These are phyloP conservation scores for Dryomyza anilis DNA, from an alignment of 2,888 invertebrate genomes.

Conservation along the genomic window DNA sequence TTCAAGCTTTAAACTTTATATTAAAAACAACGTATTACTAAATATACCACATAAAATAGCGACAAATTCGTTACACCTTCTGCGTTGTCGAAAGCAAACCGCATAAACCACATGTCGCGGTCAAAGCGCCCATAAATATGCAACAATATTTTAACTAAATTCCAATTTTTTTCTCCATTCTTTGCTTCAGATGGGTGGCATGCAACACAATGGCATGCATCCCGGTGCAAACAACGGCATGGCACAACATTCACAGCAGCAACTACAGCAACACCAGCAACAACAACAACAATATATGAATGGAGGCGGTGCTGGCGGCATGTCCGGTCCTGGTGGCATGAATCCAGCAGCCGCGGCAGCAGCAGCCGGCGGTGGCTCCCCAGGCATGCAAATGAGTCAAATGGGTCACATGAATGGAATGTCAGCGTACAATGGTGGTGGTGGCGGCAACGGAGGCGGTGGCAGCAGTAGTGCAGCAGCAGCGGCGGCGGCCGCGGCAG, in stretches of 20 bases:
- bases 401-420: conserved; percentile 50
- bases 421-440: conserved; percentile 54
- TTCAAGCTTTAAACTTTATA: too few relatives aligned
- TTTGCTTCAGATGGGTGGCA: conserved; percentile 54
- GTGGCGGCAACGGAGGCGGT: conserved; percentile 29
- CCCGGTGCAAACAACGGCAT: conserved; percentile 47
- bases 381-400: conserved; percentile 41
- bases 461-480: conserved; percentile 42
- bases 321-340: conserved; percentile 48
- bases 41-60: too few relatives aligned
- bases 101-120: conserved; percentile 24
- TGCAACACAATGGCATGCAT: conserved; percentile 48
- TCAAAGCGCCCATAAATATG: conserved; percentile 19
- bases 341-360: conserved; percentile 48
- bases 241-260: conserved; percentile 24
- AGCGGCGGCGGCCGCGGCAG: conserved; percentile 41
- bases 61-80: too few relatives aligned
- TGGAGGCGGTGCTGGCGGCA: conserved; percentile 43
- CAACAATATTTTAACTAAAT: conserved; percentile 4
- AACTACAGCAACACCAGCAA: conserved; percentile 13
- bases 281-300: too few relatives aligned
- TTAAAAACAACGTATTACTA: too few relatives aligned
- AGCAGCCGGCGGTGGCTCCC: conserved; percentile 33
- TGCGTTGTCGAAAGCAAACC: neutral
- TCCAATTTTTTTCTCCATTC: neutral